Evolutionary conservation across 2,113 vertebrate genomes (phyloP), one percentile per base, ranked within the genome.

Genomic region (Calypte anna): DNA sequence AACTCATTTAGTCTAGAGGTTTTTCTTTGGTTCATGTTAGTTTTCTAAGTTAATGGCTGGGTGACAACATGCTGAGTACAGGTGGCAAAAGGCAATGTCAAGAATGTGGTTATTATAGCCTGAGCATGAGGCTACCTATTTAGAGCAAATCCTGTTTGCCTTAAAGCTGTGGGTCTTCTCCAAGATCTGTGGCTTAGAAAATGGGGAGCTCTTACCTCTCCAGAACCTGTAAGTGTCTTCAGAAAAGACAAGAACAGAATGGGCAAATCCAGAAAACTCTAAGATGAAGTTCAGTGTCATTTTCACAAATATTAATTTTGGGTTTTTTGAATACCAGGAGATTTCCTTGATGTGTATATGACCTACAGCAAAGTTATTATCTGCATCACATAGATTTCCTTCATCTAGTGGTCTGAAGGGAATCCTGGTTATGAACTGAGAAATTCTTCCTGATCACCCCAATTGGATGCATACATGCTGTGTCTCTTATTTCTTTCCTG

Each of bases 1-100:
- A 97, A 96, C 82, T 93, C 86, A 96, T 97, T 98, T 97, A 96
- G 97, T 98, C 96, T 87, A 93, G 43, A 66, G 8, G 51, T 48
- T 96, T 98, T 97, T 97, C 92, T 97, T 97, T 97, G 92, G 78
- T 90, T 97, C 15, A 2, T 88, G 82, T 91, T 98, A 90, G 67
- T 96, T 97, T 98, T 97, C 95, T 93, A 92, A 97, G 96, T 96
- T 98, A 98, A 98, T 88, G 90, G 91, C 94, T 96, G 64, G n/a
- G 22, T 97, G 97, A 97, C 92, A 97, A 84, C 97, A 97, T 96
- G 97, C 97, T 97, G 98, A 97, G 97, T 94, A 95, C 98, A 98
- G 97, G 97, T 97, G 97, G 96, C 76, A 95, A 95, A 90, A 95
- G 82, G 85, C 76, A 91, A 63, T 69, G 82, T 83, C 82, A 96